Evolutionary conservation across 2,888 invertebrate genomes (phyloP).

Genomic region (Hyppa rectilinea): DNA sequence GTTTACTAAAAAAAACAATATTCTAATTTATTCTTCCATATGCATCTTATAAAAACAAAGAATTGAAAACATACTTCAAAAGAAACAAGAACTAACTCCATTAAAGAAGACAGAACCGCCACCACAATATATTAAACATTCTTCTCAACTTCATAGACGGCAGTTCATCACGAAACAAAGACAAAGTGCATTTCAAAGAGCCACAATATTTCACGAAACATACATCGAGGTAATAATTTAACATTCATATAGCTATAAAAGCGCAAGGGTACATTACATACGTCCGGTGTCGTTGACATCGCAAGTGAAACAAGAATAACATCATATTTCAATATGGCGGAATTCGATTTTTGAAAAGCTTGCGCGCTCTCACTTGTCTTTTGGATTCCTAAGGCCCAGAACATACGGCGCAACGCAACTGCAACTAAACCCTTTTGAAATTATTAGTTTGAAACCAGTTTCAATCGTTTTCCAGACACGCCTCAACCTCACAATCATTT

Average conservation of each 20-base stretch:
- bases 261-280: conserved; percentile 22
- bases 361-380: not conserved
- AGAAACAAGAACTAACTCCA: conserved; percentile 2
- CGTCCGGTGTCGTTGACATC: conserved; percentile 60
- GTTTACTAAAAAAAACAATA: not conserved
- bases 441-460: no score
- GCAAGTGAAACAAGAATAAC: conserved; percentile 38
- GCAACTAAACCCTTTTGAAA: no score
- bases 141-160: conserved; percentile 46
- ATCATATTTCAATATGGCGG: conserved; percentile 1
- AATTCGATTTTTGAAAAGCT: conserved; percentile 39
- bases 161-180: conserved; percentile 48
- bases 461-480: no score
- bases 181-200: conserved; percentile 42
- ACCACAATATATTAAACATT: conserved; percentile 22
- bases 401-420: no score
- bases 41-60: conserved; percentile 7
- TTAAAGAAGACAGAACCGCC: not conserved
- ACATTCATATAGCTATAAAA: conserved; percentile 48
- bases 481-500: no score
- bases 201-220: conserved; percentile 36
- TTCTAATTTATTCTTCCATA: not conserved
- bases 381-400: not conserved
- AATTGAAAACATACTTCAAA: conserved; percentile 8
- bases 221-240: conserved; percentile 44